These are phyloP conservation scores for Sanderia malayensis DNA, from an alignment of 30 jellyfish, hydroid and myxozoan species.

Conservation along the genomic window DNA sequence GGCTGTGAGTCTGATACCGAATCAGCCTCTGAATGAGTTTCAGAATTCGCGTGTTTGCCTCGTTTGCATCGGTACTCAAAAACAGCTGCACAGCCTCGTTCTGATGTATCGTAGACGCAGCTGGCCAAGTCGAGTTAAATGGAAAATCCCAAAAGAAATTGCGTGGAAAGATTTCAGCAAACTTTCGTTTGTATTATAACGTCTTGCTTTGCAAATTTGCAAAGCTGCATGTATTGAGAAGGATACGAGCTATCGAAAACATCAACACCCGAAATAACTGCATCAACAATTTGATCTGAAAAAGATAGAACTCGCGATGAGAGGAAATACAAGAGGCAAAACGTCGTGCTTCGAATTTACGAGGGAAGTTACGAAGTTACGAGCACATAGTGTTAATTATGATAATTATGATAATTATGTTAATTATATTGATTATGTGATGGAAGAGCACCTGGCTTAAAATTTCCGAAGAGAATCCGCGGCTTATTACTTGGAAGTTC, in stretches of 20 bases:
- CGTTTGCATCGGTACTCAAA: conserved; percentile 48
- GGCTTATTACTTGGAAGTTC: conserved; percentile 48
- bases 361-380: too few species aligned
- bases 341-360: too few species aligned
- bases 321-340: too few species aligned
- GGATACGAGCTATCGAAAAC: conserved; percentile 88
- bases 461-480: conserved; percentile 64
- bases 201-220: not conserved
- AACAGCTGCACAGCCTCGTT: conserved; percentile 77
- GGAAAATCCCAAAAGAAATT: too few species aligned
- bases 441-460: conserved; percentile 74
- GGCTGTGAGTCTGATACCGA: not conserved
- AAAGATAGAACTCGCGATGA: too few species aligned
- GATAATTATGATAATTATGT: not conserved
- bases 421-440: not conserved
- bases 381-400: too few species aligned
- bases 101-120: conserved; percentile 59
- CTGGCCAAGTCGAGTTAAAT: too few species aligned
- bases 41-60: conserved; percentile 9
- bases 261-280: conserved; percentile 69
- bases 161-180: too few species aligned
- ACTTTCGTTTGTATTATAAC: not conserved
- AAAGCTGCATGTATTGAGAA: too few species aligned
- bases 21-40: not conserved
- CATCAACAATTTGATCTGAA: conserved; percentile 67